Conservation (phyloP, 2,888 invertebrate genomes). For the Microctonus brassicae region DNA sequence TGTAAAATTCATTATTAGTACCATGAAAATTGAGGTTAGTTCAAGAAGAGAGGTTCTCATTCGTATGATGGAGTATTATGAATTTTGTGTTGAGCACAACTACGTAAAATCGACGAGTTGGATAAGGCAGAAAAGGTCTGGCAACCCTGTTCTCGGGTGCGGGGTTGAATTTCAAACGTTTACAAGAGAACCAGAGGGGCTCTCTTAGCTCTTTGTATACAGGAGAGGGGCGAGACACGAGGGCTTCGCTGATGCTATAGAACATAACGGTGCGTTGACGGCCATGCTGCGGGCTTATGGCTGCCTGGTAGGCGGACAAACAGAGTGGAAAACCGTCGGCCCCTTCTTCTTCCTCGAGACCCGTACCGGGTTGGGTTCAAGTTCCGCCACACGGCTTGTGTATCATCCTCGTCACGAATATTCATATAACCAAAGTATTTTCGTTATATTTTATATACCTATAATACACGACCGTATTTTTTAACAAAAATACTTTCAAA, state of each 20-base stretch:
- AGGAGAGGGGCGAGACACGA: slow-evolving; percentile 31
- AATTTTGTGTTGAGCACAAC: background rate
- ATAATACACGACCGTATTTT: background rate
- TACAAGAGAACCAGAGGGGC: slow-evolving; percentile 56
- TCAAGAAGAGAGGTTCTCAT: slow-evolving; percentile 25
- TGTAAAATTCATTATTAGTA: slow-evolving; percentile 9
- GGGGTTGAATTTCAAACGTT: slow-evolving; percentile 67
- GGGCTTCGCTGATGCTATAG: slow-evolving; percentile 42
- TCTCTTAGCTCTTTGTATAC: slow-evolving; percentile 27
- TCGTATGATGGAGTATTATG: background rate
- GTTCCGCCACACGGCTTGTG: slow-evolving; percentile 27
- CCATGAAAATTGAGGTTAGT: slow-evolving; percentile 24
- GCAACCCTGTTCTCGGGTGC: slow-evolving; percentile 57
- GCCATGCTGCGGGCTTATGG: slow-evolving; percentile 60
- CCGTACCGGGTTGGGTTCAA: slow-evolving; percentile 25
- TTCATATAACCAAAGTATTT: background rate
- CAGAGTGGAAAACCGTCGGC: slow-evolving; percentile 57
- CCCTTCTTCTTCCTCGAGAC: slow-evolving; percentile 47
- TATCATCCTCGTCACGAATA: slow-evolving; percentile 24
- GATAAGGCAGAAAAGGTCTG: slow-evolving; percentile 45
- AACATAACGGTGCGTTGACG: slow-evolving; percentile 63
- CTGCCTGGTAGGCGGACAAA: slow-evolving; percentile 53
- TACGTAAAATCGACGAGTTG: slow-evolving; percentile 9
- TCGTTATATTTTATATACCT: background rate
- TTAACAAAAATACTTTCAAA: background rate